A percentile compares a stretch with the other conserved stretches of the same genome.
Conservation (phyloP, 2,888 invertebrate species). For the Megaustenia siamemsis region DNA sequence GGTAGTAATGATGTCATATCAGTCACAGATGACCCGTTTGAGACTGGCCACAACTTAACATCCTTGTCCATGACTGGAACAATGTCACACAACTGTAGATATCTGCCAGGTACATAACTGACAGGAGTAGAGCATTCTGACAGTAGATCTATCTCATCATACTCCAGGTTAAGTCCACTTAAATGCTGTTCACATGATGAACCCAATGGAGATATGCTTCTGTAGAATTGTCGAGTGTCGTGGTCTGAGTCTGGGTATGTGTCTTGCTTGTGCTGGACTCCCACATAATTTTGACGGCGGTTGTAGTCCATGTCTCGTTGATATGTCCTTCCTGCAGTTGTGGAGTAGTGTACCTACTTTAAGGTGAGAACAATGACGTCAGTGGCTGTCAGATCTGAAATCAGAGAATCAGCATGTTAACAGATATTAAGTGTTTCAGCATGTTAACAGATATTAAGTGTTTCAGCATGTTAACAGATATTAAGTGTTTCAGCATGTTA, state of each 20-base stretch:
- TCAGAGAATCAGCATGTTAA: too few species aligned
- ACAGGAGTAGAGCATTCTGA: constrained; percentile 51
- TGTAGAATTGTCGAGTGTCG: too few species aligned
- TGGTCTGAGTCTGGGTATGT: not conserved
- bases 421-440: too few species aligned
- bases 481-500: too few species aligned
- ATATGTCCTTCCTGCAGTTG: too few species aligned
- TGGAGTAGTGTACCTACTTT: too few species aligned
- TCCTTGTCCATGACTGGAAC: not conserved
- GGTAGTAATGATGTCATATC: not conserved
- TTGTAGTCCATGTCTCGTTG: not conserved
- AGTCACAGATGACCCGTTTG: not conserved
- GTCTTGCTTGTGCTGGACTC: not conserved
- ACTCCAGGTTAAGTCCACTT: constrained; percentile 35
- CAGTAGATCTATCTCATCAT: constrained; percentile 43
- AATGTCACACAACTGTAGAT: constrained; percentile 45
- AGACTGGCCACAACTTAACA: constrained; percentile 37
- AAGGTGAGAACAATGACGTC: too few species aligned
- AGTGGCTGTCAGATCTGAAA: too few species aligned
- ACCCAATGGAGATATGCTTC: too few species aligned
- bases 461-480: too few species aligned
- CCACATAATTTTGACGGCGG: not conserved
- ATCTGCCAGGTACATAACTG: constrained; percentile 40
- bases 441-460: too few species aligned
- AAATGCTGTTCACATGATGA: not conserved